Conservation (phyloP, 2,113 vertebrate species). For the Anoplopoma fimbria region DNA sequence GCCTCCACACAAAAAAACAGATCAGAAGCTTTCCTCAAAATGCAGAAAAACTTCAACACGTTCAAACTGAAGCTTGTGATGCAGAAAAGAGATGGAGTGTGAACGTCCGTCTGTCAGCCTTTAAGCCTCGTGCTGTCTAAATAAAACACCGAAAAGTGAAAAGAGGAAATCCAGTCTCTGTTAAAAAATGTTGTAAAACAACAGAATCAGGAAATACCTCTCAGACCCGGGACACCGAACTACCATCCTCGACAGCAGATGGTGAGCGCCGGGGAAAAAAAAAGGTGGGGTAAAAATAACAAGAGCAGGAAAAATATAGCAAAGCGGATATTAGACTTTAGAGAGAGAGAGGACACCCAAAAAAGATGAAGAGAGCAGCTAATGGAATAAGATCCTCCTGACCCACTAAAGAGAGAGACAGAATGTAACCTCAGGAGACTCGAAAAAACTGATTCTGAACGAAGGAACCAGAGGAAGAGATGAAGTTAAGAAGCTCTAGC, state of each 20-base stretch:
- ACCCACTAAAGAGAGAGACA: too few relatives aligned
- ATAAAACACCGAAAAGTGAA: slow-evolving; percentile 41
- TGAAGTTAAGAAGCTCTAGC: too few relatives aligned
- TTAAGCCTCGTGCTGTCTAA: slow-evolving; percentile 24
- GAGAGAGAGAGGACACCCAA: slow-evolving; percentile 35
- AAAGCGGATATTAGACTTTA: slow-evolving; percentile 47
- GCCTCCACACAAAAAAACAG: neutral
- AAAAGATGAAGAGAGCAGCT: slow-evolving; percentile 31
- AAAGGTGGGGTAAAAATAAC: slow-evolving; percentile 49
- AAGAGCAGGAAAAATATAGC: slow-evolving; percentile 40
- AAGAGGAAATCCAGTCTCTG: slow-evolving; percentile 49
- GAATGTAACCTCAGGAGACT: too few relatives aligned
- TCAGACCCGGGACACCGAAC: slow-evolving; percentile 38
- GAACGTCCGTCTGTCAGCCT: neutral
- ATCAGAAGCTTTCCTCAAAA: neutral
- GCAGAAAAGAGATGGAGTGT: too few relatives aligned
- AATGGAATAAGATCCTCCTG: neutral
- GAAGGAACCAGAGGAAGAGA: too few relatives aligned
- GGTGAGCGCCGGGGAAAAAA: slow-evolving; percentile 1
- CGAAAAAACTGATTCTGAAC: too few relatives aligned
- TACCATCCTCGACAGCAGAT: slow-evolving; percentile 45
- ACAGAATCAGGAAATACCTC: slow-evolving; percentile 65
- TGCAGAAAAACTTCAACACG: slow-evolving; percentile 2
- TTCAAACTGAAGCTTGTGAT: too few relatives aligned
- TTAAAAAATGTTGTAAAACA: slow-evolving; percentile 46